A percentile compares a stretch with the other conserved stretches of the same genome.
These are phyloP conservation scores for Patiria miniata DNA, from an alignment of 35 echinoderm and acorn worm species.

Conservation along the genomic window DNA sequence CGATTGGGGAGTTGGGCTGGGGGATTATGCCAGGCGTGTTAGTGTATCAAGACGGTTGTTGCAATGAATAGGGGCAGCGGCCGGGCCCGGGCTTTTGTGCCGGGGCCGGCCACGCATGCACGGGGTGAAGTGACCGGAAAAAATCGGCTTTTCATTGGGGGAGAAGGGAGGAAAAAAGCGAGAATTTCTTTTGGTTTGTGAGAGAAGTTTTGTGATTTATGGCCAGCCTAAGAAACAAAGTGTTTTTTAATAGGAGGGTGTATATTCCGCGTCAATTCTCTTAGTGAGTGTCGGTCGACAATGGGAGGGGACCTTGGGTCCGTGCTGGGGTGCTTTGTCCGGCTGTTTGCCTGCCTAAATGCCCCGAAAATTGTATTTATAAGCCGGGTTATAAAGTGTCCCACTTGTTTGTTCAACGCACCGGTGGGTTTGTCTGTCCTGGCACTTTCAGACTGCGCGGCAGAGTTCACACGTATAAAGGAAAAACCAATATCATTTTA, in stretches of 20 bases:
- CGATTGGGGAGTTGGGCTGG: not conserved
- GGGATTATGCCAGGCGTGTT: not conserved
- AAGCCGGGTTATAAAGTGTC: too few species aligned
- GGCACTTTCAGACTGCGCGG: too few species aligned
- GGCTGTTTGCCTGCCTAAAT: not conserved
- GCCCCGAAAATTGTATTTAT: not conserved
- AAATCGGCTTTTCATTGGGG: conserved; percentile 1
- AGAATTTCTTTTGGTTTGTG: too few species aligned
- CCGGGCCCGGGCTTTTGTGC: not conserved
- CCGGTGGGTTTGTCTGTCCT: too few species aligned
- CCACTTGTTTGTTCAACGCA: too few species aligned
- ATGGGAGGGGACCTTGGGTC: not conserved
- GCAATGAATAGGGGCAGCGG: not conserved
- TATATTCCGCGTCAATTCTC: conserved; percentile 18
- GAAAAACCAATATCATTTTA: too few species aligned
- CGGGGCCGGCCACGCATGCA: too few species aligned
- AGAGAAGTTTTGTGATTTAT: conserved; percentile 2
- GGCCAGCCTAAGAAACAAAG: conserved; percentile 1
- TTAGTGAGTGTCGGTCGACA: not conserved
- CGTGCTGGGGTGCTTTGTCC: not conserved
- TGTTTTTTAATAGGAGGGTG: not conserved
- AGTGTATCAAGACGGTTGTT: not conserved
- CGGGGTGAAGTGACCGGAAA: conserved; percentile 16
- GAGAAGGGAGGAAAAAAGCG: not conserved
- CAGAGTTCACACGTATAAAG: too few species aligned